phyloP scores from a whole-genome alignment of 2,113 vertebrate genomes.

The Bolborhynchus lineola region DNA sequence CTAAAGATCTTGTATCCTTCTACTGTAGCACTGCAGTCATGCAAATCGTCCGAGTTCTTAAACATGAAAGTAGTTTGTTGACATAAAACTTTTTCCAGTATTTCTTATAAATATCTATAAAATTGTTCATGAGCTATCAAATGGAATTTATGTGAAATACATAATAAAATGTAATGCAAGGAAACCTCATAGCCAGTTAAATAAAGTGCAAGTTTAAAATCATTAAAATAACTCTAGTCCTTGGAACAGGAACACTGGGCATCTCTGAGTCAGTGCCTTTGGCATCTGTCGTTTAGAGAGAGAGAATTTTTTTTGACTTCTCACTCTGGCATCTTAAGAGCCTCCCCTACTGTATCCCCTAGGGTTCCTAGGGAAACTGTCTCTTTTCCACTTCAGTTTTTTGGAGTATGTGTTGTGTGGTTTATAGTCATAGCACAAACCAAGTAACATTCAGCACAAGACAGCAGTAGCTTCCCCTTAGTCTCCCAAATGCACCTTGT shows the following conservation, averaged over 20 bases:
- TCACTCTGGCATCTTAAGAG: not conserved
- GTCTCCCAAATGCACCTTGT: not conserved
- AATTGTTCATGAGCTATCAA: not conserved
- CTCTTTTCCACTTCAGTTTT: not conserved
- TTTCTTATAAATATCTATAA: not conserved
- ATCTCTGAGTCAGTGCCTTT: not conserved
- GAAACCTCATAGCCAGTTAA: not conserved
- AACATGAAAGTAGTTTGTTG: not conserved
- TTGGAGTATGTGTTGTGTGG: not conserved
- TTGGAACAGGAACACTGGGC: not conserved
- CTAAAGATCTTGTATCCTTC: not conserved
- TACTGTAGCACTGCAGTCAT: not conserved
- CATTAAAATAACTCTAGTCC: not conserved
- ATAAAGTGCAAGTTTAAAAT: not conserved
- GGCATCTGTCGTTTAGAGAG: not conserved
- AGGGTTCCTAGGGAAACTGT: not conserved
- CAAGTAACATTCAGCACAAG: not conserved
- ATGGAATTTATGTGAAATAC: not conserved
- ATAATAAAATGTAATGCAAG: not conserved
- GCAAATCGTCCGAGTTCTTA: not conserved
- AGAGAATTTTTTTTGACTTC: not conserved
- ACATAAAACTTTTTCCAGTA: not conserved
- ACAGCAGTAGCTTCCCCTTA: not conserved
- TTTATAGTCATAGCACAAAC: not conserved
- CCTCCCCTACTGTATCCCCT: not conserved